Evolutionary conservation across 2,797 vertebrate species (phyloP), one percentile per base, ranked within the genome.

Genomic region (Gymnocypris eckloni): DNA sequence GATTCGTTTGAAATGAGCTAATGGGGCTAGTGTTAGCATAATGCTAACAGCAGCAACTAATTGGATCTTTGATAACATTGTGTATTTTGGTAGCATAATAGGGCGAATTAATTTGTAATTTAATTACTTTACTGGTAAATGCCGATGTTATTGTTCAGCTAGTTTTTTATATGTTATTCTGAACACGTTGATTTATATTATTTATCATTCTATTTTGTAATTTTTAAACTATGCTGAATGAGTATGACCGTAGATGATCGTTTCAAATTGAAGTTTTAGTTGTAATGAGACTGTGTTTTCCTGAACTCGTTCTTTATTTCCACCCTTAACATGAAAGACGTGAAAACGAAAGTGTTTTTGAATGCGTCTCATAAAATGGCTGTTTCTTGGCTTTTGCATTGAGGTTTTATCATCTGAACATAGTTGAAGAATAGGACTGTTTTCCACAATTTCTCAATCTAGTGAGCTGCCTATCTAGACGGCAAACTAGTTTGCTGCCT

Each of bases 331-430:
- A 13, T 22, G 59, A 52, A 15, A 18, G 48, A 78, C 69, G 11
- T 69, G 59, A 84, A 84, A 84, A 77, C n/a, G 82, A 84, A 84
- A 84, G 73, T 84, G 37, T 69, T 76, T 83, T 48, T 59, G 3
- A 11, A 25, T 50, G 20, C 25, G 25, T 50, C 16, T 82, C 0
- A 6, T 67, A 67, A 50, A 84, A 76, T 64, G 13, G 56, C 41
- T 18, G 28, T 50, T n/a, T n/a, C 15, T 28, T 22, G n/a, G 15
- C 67, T 72, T 28, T 20, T 33, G 25, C n/a, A 2, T 70, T 11
- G 39, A 16, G 52, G 41, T 25, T n/a, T 79, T 61, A 56, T 13
- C 6, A 43, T 78, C 22, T 33, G 64, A 45, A 28, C 4, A 25
- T 3, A 8, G 25, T 2, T 33, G 15, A 48, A 66, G 2, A 45